These are phyloP conservation scores for Gephyroberyx darwinii DNA, from an alignment of 2,797 vertebrate genomes.

Conservation along the genomic window DNA sequence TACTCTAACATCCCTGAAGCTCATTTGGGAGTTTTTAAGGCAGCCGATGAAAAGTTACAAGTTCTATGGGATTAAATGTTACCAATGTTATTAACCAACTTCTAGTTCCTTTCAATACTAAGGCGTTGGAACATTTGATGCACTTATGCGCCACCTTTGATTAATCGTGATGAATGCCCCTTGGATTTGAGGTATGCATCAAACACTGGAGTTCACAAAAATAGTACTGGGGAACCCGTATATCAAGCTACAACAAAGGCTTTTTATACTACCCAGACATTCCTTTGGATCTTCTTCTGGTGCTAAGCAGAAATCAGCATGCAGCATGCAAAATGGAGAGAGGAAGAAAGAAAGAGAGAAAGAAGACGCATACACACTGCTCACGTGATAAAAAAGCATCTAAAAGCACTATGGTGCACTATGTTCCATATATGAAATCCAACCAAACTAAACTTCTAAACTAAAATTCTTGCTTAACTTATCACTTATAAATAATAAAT, in stretches of 20 bases:
- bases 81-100: neutral
- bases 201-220: slow-evolving; percentile 2
- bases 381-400: neutral
- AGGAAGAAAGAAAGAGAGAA: slow-evolving; percentile 7
- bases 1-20: neutral
- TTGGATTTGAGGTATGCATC: neutral
- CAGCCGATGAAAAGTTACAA: neutral
- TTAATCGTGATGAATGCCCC: neutral
- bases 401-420: neutral
- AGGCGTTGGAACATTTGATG: neutral
- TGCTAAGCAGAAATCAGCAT: slow-evolving; percentile 18
- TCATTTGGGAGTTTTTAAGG: neutral
- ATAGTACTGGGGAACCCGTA: neutral
- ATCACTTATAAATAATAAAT: neutral
- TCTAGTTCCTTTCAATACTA: neutral
- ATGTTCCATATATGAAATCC: neutral
- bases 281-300: slow-evolving; percentile 30
- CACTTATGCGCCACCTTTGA: slow-evolving; percentile 12
- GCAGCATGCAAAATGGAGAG: slow-evolving; percentile 11
- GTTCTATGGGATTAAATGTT: slow-evolving; percentile 1
- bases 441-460: neutral
- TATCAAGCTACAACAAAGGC: slow-evolving; percentile 20
- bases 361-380: slow-evolving; percentile 3
- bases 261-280: slow-evolving; percentile 25
- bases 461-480: neutral